Base-by-base conservation (phyloP, 1,140 invertebrate genomes). In the Anastatus disparis region DNA sequence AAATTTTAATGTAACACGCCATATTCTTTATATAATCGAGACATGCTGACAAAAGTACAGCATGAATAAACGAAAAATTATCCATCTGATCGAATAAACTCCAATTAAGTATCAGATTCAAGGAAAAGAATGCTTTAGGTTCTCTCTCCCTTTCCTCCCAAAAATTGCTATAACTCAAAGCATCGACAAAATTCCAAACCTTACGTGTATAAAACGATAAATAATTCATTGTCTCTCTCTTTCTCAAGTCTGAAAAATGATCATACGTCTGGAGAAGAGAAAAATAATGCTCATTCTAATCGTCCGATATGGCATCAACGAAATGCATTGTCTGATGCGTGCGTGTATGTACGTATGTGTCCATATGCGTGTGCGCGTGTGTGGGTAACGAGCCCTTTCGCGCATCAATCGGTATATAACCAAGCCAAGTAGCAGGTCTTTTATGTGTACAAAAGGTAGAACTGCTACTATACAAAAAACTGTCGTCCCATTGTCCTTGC, bases 241-340 rank as follows among this genome's bases (percentile, higher is more conserved):
- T 13, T 53, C 48, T n/a, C n/a, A n/a, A n/a, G n/a, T n/a, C 3
- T 24, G 22, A 58, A 24, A 40, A 40, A 58, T 59, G 20, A n/a
- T 61, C 40, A 29, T 46, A 20, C 24, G 17, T 8, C 3, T 35
- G 35, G 20, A 26, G n/a, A n/a, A n/a, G n/a, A n/a, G n/a, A n/a
- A 50, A 31, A 48, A 48, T 35, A 48, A 20, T 22, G 42, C 26
- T 20, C 42, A 10, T 29, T 50, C 59, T 62, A 62, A 62, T 64
- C 61, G 31, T 2, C 10, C 13, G 6, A 7, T 35, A 31, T 4
- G 29, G 20, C n/a, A n/a, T n/a, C n/a, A n/a, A n/a, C n/a, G n/a
- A n/a, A n/a, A n/a, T n/a, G n/a, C n/a, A n/a, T n/a, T n/a, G n/a
- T n/a, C n/a, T n/a, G n/a, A n/a, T n/a, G n/a, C n/a, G n/a, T n/a